phyloP scores from a whole-genome alignment of 1,140 invertebrate species.

The Apis mellifera region DNA sequence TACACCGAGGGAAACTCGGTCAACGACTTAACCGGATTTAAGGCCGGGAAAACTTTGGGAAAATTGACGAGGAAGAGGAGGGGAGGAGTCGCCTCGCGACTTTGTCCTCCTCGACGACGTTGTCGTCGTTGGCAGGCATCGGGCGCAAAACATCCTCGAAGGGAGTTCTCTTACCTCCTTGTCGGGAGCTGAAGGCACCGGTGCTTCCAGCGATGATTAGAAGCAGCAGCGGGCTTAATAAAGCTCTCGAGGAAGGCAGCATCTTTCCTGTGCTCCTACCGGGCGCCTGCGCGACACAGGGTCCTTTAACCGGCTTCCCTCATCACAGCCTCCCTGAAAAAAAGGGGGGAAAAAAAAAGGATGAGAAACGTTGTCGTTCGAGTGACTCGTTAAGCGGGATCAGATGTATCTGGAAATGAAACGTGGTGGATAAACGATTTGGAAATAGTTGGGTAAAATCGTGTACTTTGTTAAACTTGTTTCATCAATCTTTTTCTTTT shows the following conservation, averaged over 20 bases:
- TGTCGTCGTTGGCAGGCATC: constrained; percentile 50
- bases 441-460: no score
- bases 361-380: not conserved
- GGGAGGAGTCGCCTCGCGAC: not conserved
- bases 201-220: constrained; percentile 77
- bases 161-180: constrained; percentile 75
- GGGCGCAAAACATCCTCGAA: constrained; percentile 51
- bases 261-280: constrained; percentile 74
- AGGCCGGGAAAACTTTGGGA: constrained; percentile 28
- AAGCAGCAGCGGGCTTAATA: constrained; percentile 78
- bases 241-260: constrained; percentile 72
- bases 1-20: constrained; percentile 26
- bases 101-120: not conserved
- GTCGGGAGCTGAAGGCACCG: constrained; percentile 75
- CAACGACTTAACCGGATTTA: constrained; percentile 51
- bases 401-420: no score
- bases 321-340: constrained; percentile 75
- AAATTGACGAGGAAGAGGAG: constrained; percentile 23
- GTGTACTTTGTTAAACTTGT: no score
- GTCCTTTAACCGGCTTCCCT: constrained; percentile 78
- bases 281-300: constrained; percentile 68
- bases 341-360: constrained; percentile 17
- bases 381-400: not conserved
- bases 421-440: no score
- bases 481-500: no score